A percentile compares a stretch with the other conserved stretches of the same genome.
These are phyloP conservation scores for Tylochromis polylepis DNA, from an alignment of 2,113 vertebrate genomes.

Conservation along the genomic window DNA sequence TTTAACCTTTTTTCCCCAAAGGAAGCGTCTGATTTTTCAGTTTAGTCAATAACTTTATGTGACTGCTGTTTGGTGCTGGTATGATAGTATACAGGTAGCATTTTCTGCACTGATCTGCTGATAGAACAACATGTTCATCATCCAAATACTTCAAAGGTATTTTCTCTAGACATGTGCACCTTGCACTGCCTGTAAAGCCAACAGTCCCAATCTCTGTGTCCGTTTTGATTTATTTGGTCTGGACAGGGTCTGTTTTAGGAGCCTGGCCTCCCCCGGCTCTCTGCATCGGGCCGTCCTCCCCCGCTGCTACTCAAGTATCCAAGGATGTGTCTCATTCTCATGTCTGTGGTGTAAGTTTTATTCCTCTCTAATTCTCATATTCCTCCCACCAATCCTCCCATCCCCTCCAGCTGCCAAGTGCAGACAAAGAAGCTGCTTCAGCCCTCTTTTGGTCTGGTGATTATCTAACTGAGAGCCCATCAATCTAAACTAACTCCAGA, in stretches of 20 bases:
- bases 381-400: conserved; percentile 55
- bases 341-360: conserved; percentile 62
- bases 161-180: neutral
- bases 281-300: conserved; percentile 16
- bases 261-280: conserved; percentile 20
- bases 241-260: conserved; percentile 13
- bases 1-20: neutral
- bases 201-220: neutral
- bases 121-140: neutral
- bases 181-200: conserved; percentile 8
- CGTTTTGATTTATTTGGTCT: conserved; percentile 40
- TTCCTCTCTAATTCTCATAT: conserved; percentile 57
- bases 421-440: conserved; percentile 68
- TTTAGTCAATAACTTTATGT: neutral
- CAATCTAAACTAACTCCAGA: conserved; percentile 61
- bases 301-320: conserved; percentile 9
- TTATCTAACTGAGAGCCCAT: conserved; percentile 62
- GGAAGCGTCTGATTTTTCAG: neutral
- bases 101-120: neutral
- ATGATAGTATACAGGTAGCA: neutral
- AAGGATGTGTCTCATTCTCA: conserved; percentile 58
- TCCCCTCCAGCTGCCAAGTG: conserved; percentile 50
- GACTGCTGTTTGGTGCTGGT: neutral
- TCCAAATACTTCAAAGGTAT: conserved; percentile 14
- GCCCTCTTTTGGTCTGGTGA: conserved; percentile 60